These are phyloP conservation scores for Hemibagrus wyckioides DNA, from an alignment of 2,113 vertebrate species.

Conservation along the genomic window DNA sequence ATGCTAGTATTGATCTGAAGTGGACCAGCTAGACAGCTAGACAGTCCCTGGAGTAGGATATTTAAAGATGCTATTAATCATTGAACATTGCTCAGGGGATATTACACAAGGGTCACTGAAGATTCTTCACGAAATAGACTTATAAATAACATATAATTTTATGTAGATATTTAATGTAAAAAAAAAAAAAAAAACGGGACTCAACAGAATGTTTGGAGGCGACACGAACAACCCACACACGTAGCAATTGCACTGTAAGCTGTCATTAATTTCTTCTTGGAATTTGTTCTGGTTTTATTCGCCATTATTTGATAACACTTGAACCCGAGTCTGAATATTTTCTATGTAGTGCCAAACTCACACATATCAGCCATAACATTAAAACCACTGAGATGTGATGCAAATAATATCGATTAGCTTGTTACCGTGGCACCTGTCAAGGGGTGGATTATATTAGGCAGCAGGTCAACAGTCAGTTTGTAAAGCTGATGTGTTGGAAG, in stretches of 20 bases:
- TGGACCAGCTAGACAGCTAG: conserved; percentile 53
- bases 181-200: background rate
- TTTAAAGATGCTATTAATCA: conserved; percentile 70
- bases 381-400: too few relatives aligned
- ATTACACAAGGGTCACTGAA: conserved; percentile 61
- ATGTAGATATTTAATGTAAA: background rate
- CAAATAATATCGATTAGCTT: too few relatives aligned
- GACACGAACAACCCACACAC: background rate
- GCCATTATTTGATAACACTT: background rate
- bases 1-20: conserved; percentile 68
- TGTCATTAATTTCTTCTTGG: background rate
- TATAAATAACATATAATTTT: conserved; percentile 55
- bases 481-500: background rate
- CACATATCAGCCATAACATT: background rate
- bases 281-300: background rate
- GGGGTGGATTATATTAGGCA: background rate
- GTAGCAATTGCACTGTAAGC: background rate
- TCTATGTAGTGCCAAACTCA: background rate
- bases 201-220: background rate
- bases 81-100: conserved; percentile 69
- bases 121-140: conserved; percentile 69
- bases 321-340: background rate
- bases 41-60: conserved; percentile 61
- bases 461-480: background rate
- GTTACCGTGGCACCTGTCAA: background rate